A percentile compares a stretch with the other conserved stretches of the same genome.
phyloP scores from a whole-genome alignment of 2,888 invertebrate genomes.

The Coremacera marginata region DNA sequence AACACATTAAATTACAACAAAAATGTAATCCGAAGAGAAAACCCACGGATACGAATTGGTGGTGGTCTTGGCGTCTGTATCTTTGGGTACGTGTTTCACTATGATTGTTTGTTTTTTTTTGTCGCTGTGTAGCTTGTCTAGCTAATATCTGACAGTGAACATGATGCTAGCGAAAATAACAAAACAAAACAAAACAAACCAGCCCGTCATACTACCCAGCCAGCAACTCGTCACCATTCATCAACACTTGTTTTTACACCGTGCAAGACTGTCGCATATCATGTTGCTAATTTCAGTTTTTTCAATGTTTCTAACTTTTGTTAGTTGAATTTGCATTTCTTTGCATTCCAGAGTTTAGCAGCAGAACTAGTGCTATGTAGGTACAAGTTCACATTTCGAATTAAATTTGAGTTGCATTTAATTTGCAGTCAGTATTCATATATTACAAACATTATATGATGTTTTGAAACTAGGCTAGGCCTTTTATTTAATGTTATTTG shows the following conservation, averaged over 20 bases:
- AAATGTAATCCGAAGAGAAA: background rate
- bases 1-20: background rate
- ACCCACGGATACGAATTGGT: too few species aligned
- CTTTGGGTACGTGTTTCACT: background rate
- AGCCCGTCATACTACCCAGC: too few species aligned
- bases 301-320: background rate
- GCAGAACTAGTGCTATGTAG: background rate
- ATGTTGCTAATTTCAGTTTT: background rate
- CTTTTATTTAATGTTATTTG: too few species aligned
- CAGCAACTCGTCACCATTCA: background rate
- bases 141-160: background rate
- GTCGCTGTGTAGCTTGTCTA: background rate
- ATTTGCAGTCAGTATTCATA: background rate
- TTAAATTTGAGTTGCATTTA: background rate
- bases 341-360: background rate
- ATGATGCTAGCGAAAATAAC: background rate
- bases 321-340: too few species aligned
- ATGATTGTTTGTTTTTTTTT: background rate
- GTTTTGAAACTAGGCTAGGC: too few species aligned
- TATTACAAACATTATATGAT: too few species aligned
- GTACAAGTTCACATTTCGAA: background rate
- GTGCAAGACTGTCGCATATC: background rate
- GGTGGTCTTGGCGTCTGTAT: too few species aligned
- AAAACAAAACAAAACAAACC: too few species aligned
- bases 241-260: constrained; percentile 5